Evolutionary conservation across 2,888 invertebrate genomes (phyloP).

Genomic region (Cryptocephalus primarius): DNA sequence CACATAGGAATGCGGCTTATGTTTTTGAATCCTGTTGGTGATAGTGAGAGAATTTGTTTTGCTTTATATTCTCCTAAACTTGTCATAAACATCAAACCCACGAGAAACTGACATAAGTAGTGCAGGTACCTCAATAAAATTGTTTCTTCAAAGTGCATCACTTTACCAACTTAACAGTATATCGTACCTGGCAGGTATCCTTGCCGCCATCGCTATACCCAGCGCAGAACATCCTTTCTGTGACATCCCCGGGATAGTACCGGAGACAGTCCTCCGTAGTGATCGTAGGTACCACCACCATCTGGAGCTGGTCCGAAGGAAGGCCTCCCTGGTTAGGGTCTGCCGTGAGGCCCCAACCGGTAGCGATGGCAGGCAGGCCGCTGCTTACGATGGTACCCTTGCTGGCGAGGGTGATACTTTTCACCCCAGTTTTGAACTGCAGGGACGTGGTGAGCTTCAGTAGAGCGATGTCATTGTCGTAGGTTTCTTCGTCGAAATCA

Average conservation of each 20-base stretch:
- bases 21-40: too few species aligned
- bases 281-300: constrained; percentile 21
- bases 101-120: too few species aligned
- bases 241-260: constrained; percentile 13
- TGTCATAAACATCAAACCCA: too few species aligned
- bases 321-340: constrained; percentile 7
- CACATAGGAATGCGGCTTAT: too few species aligned
- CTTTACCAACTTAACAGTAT: neutral
- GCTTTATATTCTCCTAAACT: too few species aligned
- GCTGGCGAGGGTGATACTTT: constrained; percentile 33
- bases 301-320: constrained; percentile 15
- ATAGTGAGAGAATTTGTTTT: too few species aligned
- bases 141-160: too few species aligned
- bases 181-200: constrained; percentile 20
- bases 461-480: constrained; percentile 42
- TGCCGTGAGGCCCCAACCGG: constrained; percentile 19
- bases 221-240: constrained; percentile 20
- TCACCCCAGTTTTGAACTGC: constrained; percentile 29
- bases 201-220: constrained; percentile 19
- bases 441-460: constrained; percentile 37
- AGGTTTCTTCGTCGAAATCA: constrained; percentile 37
- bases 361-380: constrained; percentile 14
- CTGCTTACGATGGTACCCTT: constrained; percentile 19
- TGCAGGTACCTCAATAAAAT: too few species aligned
- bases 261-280: constrained; percentile 15